A percentile compares a stretch with the other conserved stretches of the same genome.
Conservation (phyloP, 2,113 vertebrate species). For the Oncorhynchus kisutch region DNA sequence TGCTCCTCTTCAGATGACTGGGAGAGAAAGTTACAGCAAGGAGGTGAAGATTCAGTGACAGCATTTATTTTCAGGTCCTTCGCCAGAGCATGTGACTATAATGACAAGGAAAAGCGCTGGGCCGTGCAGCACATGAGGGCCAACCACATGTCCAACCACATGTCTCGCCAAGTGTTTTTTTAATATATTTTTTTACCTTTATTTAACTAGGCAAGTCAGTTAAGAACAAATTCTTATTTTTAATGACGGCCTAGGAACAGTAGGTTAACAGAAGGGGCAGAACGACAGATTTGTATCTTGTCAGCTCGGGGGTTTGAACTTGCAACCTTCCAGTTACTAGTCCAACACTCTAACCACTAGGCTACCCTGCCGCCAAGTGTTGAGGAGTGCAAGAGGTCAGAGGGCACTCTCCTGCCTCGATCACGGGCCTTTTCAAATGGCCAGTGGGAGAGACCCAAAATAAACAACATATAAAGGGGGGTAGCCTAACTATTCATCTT, state of each 20-base stretch:
- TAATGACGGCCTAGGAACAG: no score
- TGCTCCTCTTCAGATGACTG: no score
- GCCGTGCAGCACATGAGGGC: not conserved
- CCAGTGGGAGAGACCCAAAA: not conserved
- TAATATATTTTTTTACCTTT: no score
- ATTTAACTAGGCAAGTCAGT: no score
- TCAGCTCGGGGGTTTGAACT: no score
- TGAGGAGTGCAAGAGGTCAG: constrained; percentile 32
- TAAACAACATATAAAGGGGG: no score
- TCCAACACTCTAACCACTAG: no score
- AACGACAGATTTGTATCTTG: no score
- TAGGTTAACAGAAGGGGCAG: no score
- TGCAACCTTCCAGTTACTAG: no score
- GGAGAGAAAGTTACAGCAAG: not conserved
- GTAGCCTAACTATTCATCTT: no score
- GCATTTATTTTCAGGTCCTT: constrained; percentile 16
- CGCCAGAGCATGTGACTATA: constrained; percentile 31
- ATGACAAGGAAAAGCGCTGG: constrained; percentile 36
- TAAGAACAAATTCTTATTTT: no score
- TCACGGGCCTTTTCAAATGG: constrained; percentile 29
- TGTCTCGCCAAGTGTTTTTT: not conserved
- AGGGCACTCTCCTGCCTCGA: constrained; percentile 26
- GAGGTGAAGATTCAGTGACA: not conserved
- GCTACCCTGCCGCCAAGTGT: not conserved
- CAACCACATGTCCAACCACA: constrained; percentile 18